These are phyloP conservation scores for Arothron firmamentum DNA, from an alignment of 2,113 vertebrate genomes.

Conservation along the genomic window DNA sequence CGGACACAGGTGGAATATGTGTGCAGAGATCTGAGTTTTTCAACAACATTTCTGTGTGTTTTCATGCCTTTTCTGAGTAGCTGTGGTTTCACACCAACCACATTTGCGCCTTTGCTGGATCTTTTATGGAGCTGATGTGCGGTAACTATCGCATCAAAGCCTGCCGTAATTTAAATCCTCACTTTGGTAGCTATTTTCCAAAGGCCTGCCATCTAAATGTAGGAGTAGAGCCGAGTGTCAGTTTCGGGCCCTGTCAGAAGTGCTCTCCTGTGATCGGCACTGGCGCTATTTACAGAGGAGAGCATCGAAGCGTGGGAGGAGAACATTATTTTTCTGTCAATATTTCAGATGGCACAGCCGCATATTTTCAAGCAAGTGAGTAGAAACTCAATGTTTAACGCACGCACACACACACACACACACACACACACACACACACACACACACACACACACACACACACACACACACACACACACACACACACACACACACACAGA, in stretches of 20 bases:
- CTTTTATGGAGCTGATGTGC: slow-evolving; percentile 9
- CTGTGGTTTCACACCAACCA: not conserved
- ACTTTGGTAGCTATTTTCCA: slow-evolving; percentile 32
- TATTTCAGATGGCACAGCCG: slow-evolving; percentile 44
- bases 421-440: slow-evolving; percentile 21
- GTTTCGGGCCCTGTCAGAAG: slow-evolving; percentile 50
- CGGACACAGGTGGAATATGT: no score
- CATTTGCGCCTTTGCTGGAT: not conserved
- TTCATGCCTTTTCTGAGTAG: no score
- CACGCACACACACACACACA: slow-evolving; percentile 26
- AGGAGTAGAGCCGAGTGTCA: slow-evolving; percentile 48
- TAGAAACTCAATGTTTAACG: slow-evolving; percentile 12
- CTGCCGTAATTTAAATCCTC: slow-evolving; percentile 33
- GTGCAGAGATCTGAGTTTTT: no score
- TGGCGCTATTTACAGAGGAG: slow-evolving; percentile 53
- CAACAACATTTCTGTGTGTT: no score
- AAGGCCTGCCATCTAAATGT: slow-evolving; percentile 48
- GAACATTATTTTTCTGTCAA: slow-evolving; percentile 58
- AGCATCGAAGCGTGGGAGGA: slow-evolving; percentile 51
- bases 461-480: slow-evolving; percentile 14
- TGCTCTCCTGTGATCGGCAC: slow-evolving; percentile 53
- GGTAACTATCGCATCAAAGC: slow-evolving; percentile 36
- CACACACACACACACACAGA: slow-evolving; percentile 27
- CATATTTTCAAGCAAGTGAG: slow-evolving; percentile 31
- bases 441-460: slow-evolving; percentile 24